Evolutionary conservation across 2,888 invertebrate species (phyloP).

Genomic region (Nemoura dubitans): DNA sequence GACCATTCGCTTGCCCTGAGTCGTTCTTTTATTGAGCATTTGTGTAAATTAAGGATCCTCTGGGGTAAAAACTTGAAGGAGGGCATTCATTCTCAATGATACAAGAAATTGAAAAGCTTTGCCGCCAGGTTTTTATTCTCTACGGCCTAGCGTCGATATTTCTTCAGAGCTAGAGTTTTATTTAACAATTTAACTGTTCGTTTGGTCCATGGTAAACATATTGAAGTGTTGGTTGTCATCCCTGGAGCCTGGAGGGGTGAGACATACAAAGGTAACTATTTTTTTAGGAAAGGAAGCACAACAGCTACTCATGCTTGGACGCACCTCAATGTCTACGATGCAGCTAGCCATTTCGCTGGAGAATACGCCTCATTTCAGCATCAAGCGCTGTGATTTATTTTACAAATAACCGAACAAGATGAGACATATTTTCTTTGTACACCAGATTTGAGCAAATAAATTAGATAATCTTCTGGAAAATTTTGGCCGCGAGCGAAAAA

Average conservation of each 20-base stretch:
- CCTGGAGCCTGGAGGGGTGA: slow-evolving; percentile 29
- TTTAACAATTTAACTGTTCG: slow-evolving; percentile 37
- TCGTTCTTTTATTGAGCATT: slow-evolving; percentile 27
- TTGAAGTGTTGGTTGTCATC: slow-evolving; percentile 35
- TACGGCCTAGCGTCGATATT: not conserved
- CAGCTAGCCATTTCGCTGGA: not conserved
- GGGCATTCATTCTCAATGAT: slow-evolving; percentile 25
- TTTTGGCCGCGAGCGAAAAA: not conserved
- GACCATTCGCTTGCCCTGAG: slow-evolving; percentile 25
- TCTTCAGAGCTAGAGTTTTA: not conserved
- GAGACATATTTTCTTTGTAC: not conserved
- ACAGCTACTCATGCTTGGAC: slow-evolving; percentile 33
- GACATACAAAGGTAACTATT: not conserved
- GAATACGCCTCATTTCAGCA: not conserved
- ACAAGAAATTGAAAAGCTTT: slow-evolving; percentile 35
- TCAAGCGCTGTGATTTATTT: not conserved
- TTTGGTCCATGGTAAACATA: slow-evolving; percentile 35
- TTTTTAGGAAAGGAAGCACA: slow-evolving; percentile 21
- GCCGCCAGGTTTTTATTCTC: slow-evolving; percentile 27
- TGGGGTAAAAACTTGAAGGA: not conserved
- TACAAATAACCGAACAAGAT: slow-evolving; percentile 2
- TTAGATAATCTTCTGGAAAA: not conserved
- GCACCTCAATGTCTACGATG: not conserved
- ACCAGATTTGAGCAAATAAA: not conserved
- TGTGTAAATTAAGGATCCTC: slow-evolving; percentile 42